A percentile compares a stretch with the other conserved stretches of the same genome.
These are phyloP conservation scores for Ectobius pallidus DNA, from an alignment of 2,888 invertebrate genomes.

Conservation along the genomic window DNA sequence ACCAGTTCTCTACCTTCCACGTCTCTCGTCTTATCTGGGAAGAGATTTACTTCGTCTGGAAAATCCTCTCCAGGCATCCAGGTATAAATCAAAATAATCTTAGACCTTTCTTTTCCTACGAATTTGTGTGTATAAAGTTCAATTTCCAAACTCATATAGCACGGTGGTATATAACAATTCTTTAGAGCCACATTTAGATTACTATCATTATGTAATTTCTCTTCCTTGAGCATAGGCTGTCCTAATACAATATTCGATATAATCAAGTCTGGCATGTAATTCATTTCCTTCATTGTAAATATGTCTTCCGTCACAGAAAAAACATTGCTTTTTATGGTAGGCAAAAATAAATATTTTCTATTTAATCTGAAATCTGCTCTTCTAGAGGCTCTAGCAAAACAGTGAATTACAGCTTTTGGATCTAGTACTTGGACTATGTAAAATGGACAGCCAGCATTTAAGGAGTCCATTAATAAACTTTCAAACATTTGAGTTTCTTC, in stretches of 20 bases:
- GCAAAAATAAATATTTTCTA: conserved; percentile 9
- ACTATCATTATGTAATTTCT: too few relatives aligned
- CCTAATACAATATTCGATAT: neutral
- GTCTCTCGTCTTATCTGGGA: neutral
- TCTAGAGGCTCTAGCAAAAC: conserved; percentile 8
- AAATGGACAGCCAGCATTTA: neutral
- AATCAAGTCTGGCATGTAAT: neutral
- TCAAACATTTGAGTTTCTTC: neutral
- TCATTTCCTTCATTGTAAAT: conserved; percentile 13
- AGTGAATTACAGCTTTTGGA: conserved; percentile 12
- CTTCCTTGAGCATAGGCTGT: too few relatives aligned
- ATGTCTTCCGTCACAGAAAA: neutral
- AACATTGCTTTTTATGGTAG: neutral
- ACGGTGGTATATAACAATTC: too few relatives aligned
- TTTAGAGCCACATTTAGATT: too few relatives aligned
- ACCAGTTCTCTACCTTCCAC: conserved; percentile 2
- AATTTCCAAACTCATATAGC: neutral
- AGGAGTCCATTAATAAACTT: neutral
- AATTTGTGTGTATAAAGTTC: conserved; percentile 19
- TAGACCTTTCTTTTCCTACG: neutral
- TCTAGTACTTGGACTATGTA: conserved; percentile 17
- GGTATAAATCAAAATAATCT: neutral
- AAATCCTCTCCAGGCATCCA: neutral
- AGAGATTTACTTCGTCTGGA: neutral
- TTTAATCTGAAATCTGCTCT: conserved; percentile 5